A percentile compares a stretch with the other conserved stretches of the same genome.
These are phyloP conservation scores for Rhinichthys klamathensis DNA, from an alignment of 2,113 vertebrate genomes.

Conservation along the genomic window DNA sequence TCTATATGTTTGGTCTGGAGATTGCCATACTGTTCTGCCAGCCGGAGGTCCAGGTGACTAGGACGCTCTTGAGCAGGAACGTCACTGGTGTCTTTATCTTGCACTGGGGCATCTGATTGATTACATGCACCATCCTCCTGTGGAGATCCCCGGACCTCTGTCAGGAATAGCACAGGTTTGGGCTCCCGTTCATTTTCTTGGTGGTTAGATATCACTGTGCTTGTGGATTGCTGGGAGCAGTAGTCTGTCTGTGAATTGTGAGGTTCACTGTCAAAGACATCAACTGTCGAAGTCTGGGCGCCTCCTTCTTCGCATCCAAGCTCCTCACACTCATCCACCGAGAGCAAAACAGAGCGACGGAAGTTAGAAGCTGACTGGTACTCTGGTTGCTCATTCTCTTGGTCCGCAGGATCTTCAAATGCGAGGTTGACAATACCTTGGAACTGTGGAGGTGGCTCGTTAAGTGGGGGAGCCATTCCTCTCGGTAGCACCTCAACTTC, in stretches of 20 bases:
- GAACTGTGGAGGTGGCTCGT: conserved; percentile 78
- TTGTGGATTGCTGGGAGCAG: conserved; percentile 61
- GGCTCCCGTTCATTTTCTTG: conserved; percentile 44
- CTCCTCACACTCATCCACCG: conserved; percentile 98
- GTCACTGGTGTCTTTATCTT: conserved; percentile 69
- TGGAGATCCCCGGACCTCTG: conserved; percentile 59
- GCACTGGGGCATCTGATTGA: background rate
- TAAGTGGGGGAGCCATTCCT: conserved; percentile 61
- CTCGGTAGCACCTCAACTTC: conserved; percentile 73
- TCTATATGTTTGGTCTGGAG: conserved; percentile 76
- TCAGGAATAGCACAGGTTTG: conserved; percentile 59
- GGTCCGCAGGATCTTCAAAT: conserved; percentile 89
- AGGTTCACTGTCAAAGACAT: conserved; percentile 84
- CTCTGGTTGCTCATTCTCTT: conserved; percentile 76
- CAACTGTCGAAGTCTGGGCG: conserved; percentile 74
- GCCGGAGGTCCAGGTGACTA: conserved; percentile 88
- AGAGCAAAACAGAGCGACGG: conserved; percentile 91
- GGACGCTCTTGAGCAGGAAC: conserved; percentile 89
- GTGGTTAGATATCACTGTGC: conserved; percentile 61
- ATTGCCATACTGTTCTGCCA: conserved; percentile 79
- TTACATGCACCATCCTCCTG: conserved; percentile 39
- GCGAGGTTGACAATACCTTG: conserved; percentile 95
- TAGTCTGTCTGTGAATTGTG: conserved; percentile 60
- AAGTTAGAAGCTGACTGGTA: conserved; percentile 83
- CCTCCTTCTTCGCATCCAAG: conserved; percentile 89